Percentiles rank a stretch among this genome's conserved stretches.
Conservation (phyloP, 2,797 vertebrate genomes). For the Acanthopagrus latus region DNA sequence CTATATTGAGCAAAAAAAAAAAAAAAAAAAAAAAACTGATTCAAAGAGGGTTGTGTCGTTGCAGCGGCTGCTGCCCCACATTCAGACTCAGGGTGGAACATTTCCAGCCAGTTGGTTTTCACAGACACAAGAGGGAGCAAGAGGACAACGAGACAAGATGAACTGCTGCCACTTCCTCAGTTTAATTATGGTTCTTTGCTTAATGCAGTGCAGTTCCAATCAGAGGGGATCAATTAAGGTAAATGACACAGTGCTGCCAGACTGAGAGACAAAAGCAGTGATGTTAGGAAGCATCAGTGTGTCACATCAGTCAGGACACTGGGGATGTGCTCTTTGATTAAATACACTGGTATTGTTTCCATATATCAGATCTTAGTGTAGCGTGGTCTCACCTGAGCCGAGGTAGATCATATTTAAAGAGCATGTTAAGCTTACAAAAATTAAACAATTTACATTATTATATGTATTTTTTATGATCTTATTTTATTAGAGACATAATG, state of each 20-base stretch:
- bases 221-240: background rate
- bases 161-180: background rate
- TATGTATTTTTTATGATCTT: too few species aligned
- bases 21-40: too few species aligned
- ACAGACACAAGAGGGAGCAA: conserved; percentile 71
- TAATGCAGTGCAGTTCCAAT: background rate
- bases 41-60: background rate
- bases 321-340: background rate
- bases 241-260: background rate
- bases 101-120: background rate
- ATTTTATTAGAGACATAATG: too few species aligned
- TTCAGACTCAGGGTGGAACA: too few species aligned
- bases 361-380: background rate
- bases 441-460: too few species aligned
- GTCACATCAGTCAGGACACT: background rate
- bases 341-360: background rate
- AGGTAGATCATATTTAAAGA: background rate
- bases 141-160: conserved; percentile 36
- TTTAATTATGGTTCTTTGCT: background rate
- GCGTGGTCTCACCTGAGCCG: background rate
- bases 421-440: too few species aligned
- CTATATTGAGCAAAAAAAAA: too few species aligned
- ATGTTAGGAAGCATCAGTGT: background rate
- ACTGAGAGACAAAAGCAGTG: background rate
- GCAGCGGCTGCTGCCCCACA: background rate